A percentile compares a stretch with the other conserved stretches of the same genome.
These are phyloP conservation scores for Stegostoma tigrinum DNA, from an alignment of 2,113 vertebrate genomes.

Conservation along the genomic window DNA sequence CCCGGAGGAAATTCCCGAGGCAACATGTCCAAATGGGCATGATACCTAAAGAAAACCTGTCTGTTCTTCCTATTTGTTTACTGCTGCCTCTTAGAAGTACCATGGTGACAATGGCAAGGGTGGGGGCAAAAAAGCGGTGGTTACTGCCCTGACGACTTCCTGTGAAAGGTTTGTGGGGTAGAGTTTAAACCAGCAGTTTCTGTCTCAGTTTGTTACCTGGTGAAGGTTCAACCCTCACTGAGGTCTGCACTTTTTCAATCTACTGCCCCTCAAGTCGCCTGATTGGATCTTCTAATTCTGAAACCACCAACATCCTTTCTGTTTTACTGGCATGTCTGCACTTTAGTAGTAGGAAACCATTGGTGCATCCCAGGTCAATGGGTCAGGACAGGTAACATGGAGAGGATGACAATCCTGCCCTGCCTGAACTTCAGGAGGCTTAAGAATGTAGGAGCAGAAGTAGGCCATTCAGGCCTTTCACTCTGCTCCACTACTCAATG, in stretches of 20 bases:
- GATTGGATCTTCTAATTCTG: not conserved
- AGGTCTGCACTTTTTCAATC: not conserved
- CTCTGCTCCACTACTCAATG: too few species aligned
- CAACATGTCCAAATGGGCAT: not conserved
- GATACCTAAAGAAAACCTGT: too few species aligned
- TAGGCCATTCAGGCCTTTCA: too few species aligned
- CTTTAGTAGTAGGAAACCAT: not conserved
- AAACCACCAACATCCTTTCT: not conserved
- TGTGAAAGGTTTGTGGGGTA: too few species aligned
- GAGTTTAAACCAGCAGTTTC: not conserved
- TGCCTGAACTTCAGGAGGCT: not conserved
- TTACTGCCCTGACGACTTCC: not conserved
- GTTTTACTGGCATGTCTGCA: not conserved
- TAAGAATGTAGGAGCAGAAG: too few species aligned
- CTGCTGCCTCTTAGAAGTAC: too few species aligned
- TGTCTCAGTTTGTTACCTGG: not conserved
- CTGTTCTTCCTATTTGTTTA: too few species aligned
- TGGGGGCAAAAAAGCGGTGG: not conserved
- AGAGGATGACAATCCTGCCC: too few species aligned
- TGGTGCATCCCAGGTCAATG: not conserved
- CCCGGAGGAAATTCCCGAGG: not conserved
- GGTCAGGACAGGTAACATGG: too few species aligned
- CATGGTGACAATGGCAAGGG: not conserved
- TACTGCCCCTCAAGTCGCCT: not conserved
- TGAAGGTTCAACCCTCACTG: not conserved